Conservation (phyloP, 2,888 invertebrate species). For the Eupithecia subfuscata region DNA sequence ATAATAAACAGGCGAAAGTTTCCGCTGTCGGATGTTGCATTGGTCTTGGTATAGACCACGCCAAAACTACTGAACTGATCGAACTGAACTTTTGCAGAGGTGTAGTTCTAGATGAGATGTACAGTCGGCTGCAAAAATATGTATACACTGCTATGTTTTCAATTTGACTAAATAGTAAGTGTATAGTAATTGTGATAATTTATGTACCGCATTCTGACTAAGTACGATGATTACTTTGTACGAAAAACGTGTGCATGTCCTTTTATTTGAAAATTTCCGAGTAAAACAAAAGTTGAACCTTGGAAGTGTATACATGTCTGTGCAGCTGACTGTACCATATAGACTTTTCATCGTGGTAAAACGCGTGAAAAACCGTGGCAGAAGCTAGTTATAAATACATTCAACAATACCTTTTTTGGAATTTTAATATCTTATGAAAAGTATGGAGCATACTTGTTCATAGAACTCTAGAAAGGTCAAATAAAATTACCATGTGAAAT, state of each 20-base stretch:
- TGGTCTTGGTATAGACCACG: background rate
- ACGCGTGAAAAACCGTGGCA: background rate
- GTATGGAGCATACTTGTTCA: background rate
- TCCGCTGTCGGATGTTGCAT: background rate
- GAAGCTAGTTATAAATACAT: background rate
- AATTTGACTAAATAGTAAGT: no score
- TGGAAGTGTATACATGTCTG: no score
- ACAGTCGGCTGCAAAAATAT: no score
- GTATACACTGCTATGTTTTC: no score
- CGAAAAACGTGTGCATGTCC: no score
- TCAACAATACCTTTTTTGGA: background rate
- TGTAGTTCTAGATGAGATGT: background rate
- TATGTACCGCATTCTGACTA: no score
- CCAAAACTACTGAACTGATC: background rate
- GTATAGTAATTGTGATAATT: no score
- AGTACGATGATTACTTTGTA: no score
- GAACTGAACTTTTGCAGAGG: background rate
- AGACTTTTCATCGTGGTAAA: background rate
- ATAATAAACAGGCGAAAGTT: no score
- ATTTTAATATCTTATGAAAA: background rate
- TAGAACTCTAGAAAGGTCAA: background rate
- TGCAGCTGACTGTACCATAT: no score
- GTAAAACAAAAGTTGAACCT: no score
- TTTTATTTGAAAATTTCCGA: no score
- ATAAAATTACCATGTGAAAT: background rate